A percentile compares a stretch with the other conserved stretches of the same genome.
Evolutionary conservation across 2,113 vertebrate genomes (phyloP).

Genomic region (Thunnus maccoyii): DNA sequence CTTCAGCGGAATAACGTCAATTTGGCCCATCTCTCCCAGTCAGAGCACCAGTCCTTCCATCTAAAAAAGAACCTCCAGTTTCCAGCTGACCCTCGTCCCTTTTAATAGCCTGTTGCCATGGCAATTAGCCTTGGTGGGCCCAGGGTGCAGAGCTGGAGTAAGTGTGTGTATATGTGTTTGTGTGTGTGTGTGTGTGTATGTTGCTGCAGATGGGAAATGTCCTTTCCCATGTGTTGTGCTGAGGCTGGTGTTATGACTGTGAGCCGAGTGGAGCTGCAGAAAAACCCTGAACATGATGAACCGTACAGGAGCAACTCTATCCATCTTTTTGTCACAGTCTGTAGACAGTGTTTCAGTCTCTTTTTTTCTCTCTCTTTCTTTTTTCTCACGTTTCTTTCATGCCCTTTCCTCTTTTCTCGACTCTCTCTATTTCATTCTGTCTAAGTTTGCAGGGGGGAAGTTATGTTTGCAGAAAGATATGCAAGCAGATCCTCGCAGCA

Average conservation of each 20-base stretch:
- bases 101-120: conserved; percentile 69
- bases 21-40: conserved; percentile 29
- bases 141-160: conserved; percentile 34
- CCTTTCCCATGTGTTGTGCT: conserved; percentile 23
- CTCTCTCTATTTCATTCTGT: not conserved
- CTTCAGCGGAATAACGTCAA: conserved; percentile 36
- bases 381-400: too few relatives aligned
- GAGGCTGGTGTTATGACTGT: conserved; percentile 40
- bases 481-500: conserved; percentile 22
- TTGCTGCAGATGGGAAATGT: conserved; percentile 46
- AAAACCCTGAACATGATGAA: conserved; percentile 41
- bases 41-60: conserved; percentile 30
- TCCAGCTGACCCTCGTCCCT: conserved; percentile 59
- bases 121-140: conserved; percentile 68
- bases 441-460: not conserved
- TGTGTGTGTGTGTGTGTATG: conserved; percentile 11
- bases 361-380: not conserved
- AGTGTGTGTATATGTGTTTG: conserved; percentile 17
- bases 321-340: conserved; percentile 23
- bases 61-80: conserved; percentile 52
- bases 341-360: not conserved
- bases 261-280: conserved; percentile 34
- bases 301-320: conserved; percentile 19
- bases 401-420: not conserved
- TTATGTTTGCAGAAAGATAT: not conserved